A percentile compares a stretch with the other conserved stretches of the same genome.
These are phyloP conservation scores for Heliconius congener DNA, from an alignment of 1,140 invertebrate species.

Conservation along the genomic window DNA sequence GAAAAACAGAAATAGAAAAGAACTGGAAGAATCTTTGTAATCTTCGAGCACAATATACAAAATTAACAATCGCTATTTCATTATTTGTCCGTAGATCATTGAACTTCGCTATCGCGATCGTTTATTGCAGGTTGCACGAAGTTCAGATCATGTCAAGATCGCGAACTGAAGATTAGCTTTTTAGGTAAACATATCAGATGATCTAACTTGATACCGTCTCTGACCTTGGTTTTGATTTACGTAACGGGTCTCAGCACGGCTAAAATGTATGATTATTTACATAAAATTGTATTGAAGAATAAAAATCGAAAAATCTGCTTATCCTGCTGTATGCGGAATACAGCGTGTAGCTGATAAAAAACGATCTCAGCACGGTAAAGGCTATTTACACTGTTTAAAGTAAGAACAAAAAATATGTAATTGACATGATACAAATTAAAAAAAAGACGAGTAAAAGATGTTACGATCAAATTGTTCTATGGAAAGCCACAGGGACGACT, in stretches of 20 bases:
- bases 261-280: constrained; percentile 36
- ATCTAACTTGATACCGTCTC: constrained; percentile 49
- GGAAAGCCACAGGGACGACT: constrained; percentile 53
- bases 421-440: constrained; percentile 45
- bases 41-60: constrained; percentile 19
- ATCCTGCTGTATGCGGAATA: no score
- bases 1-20: neutral
- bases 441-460: constrained; percentile 39
- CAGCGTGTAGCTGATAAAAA: no score
- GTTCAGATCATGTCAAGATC: constrained; percentile 65
- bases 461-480: constrained; percentile 43
- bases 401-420: constrained; percentile 47
- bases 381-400: constrained; percentile 40
- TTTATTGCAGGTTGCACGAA: constrained; percentile 63
- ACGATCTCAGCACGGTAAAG: constrained; percentile 19
- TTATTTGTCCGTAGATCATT: constrained; percentile 40
- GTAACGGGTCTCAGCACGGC: constrained; percentile 51
- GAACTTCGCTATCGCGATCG: constrained; percentile 48
- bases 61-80: constrained; percentile 34
- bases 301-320: no score
- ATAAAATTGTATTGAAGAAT: neutral
- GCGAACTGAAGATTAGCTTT: constrained; percentile 60
- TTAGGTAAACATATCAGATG: constrained; percentile 70
- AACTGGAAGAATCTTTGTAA: neutral
- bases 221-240: constrained; percentile 55